Percentiles rank a stretch among this genome's conserved stretches.
Conservation (phyloP, 2,888 invertebrate species). For the Carpatolechia fugitivella region DNA sequence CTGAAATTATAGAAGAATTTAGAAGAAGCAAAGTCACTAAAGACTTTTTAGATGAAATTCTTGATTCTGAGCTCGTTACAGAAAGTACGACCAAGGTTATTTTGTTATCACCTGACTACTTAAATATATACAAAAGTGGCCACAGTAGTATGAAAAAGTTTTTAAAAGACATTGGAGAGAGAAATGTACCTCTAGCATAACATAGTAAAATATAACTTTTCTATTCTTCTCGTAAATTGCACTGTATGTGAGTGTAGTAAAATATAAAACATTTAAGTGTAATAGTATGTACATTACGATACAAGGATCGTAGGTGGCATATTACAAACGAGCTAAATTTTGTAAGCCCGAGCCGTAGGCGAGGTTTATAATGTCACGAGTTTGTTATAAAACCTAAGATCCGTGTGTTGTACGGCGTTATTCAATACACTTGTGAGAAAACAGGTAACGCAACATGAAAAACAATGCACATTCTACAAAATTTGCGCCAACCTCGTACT, state of each 20-base stretch:
- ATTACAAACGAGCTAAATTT: too few relatives aligned
- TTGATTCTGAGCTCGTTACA: conserved; percentile 54
- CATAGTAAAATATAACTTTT: neutral
- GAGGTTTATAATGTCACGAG: too few relatives aligned
- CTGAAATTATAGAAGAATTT: conserved; percentile 60
- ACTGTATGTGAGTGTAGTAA: neutral
- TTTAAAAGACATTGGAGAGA: conserved; percentile 44
- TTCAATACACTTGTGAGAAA: too few relatives aligned
- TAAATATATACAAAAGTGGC: conserved; percentile 42
- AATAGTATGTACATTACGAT: neutral
- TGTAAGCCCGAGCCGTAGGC: too few relatives aligned
- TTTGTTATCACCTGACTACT: conserved; percentile 39
- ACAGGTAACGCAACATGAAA: too few relatives aligned
- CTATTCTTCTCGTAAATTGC: neutral
- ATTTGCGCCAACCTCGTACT: too few relatives aligned
- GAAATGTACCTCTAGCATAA: neutral
- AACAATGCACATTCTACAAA: too few relatives aligned
- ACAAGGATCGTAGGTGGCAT: too few relatives aligned
- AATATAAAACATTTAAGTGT: neutral
- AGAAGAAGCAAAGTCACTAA: conserved; percentile 53
- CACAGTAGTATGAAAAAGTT: conserved; percentile 50
- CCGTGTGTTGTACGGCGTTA: too few relatives aligned
- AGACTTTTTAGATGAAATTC: conserved; percentile 66
- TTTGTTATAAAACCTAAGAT: too few relatives aligned
- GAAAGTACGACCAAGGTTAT: conserved; percentile 42